Evolutionary conservation across 92 coral and sea anemone species (phyloP).

Genomic region (Scolanthus callimorphus): DNA sequence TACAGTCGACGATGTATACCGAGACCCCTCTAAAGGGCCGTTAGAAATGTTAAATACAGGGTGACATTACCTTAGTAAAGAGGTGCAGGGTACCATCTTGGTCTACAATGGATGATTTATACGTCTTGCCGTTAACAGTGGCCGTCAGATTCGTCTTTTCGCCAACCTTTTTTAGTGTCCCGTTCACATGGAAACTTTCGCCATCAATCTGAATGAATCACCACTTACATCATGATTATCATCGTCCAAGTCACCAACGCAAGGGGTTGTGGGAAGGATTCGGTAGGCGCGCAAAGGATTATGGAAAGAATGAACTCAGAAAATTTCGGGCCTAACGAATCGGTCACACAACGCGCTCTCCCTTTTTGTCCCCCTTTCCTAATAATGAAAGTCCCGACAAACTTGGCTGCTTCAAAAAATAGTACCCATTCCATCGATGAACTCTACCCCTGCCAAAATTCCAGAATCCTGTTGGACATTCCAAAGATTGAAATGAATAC

Average conservation of each 20-base stretch:
- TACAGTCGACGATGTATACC: too few species aligned
- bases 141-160: constrained; percentile 60
- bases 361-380: too few species aligned
- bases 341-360: too few species aligned
- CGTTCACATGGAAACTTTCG: constrained; percentile 52
- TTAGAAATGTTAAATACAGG: too few species aligned
- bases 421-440: too few species aligned
- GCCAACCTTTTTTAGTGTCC: constrained; percentile 61
- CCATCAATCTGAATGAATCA: constrained; percentile 63
- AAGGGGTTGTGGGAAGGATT: not conserved
- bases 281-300: not conserved
- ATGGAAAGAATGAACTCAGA: not conserved
- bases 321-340: not conserved
- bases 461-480: too few species aligned
- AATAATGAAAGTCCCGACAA: too few species aligned
- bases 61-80: constrained; percentile 90
- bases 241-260: not conserved
- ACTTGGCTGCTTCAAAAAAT: too few species aligned
- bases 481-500: too few species aligned
- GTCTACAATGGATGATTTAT: constrained; percentile 82
- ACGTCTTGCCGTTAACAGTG: constrained; percentile 66
- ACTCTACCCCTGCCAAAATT: too few species aligned
- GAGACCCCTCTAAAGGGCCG: too few species aligned
- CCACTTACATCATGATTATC: too few species aligned
- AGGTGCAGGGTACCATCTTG: constrained; percentile 86